Evolutionary conservation across 2,888 invertebrate genomes (phyloP).

Genomic region (Apodemia zela): DNA sequence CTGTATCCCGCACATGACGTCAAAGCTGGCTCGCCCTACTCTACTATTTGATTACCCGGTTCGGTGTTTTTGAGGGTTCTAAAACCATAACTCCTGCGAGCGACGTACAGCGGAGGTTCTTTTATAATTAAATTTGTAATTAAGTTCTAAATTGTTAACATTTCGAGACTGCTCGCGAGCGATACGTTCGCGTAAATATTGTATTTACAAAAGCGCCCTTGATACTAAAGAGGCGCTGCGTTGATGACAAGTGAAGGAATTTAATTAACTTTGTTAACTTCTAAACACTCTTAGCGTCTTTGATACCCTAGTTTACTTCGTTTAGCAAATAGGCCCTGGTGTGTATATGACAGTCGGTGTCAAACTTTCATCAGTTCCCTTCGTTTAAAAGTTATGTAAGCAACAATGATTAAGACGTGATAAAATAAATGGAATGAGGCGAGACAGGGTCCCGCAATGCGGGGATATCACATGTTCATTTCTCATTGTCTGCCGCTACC

Average conservation of each 20-base stretch:
- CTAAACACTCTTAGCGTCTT: slow-evolving; percentile 79
- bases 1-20: slow-evolving; percentile 43
- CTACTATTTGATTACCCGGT: slow-evolving; percentile 52
- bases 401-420: slow-evolving; percentile 74
- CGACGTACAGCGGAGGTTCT: slow-evolving; percentile 21
- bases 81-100: slow-evolving; percentile 22
- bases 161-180: slow-evolving; percentile 55
- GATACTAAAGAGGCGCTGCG: slow-evolving; percentile 62
- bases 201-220: slow-evolving; percentile 70
- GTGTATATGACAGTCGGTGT: slow-evolving; percentile 69
- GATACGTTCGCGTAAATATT: slow-evolving; percentile 72
- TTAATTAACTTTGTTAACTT: slow-evolving; percentile 80
- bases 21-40: slow-evolving; percentile 49
- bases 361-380: slow-evolving; percentile 69
- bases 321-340: slow-evolving; percentile 61
- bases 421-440: slow-evolving; percentile 70
- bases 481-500: slow-evolving; percentile 68
- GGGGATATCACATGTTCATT: slow-evolving; percentile 72
- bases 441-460: slow-evolving; percentile 66
- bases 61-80: slow-evolving; percentile 22
- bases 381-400: slow-evolving; percentile 52
- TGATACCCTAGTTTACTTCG: slow-evolving; percentile 70
- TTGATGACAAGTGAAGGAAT: slow-evolving; percentile 71
- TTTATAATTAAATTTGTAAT: slow-evolving; percentile 55
- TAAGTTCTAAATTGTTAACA: slow-evolving; percentile 58